A percentile compares a stretch with the other conserved stretches of the same genome.
Evolutionary conservation across 1,140 invertebrate genomes (phyloP).

Genomic region (Hyles euphorbiae): DNA sequence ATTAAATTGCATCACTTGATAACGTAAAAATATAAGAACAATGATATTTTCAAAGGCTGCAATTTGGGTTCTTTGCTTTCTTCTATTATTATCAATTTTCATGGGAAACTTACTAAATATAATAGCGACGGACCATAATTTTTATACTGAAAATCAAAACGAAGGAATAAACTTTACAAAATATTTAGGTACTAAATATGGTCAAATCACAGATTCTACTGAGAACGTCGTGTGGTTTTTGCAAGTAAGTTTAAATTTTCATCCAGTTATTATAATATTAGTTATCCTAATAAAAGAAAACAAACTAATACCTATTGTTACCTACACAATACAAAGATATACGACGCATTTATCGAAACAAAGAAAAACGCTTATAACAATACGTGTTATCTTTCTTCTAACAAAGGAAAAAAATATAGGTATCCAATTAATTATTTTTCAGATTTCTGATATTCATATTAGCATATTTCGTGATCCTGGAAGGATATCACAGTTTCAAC

Average conservation of each 20-base stretch:
- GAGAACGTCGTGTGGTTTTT: conserved; percentile 85
- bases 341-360: conserved; percentile 5
- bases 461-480: conserved; percentile 88
- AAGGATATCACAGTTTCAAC: conserved; percentile 85
- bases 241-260: conserved; percentile 76
- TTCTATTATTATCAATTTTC: conserved; percentile 61
- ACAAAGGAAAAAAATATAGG: conserved; percentile 8
- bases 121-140: conserved; percentile 64
- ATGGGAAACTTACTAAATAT: conserved; percentile 65
- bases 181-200: conserved; percentile 60
- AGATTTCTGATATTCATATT: conserved; percentile 94
- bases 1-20: too few relatives aligned
- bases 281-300: too few relatives aligned
- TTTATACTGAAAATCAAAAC: conserved; percentile 45
- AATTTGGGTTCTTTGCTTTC: conserved; percentile 47
- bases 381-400: too few relatives aligned
- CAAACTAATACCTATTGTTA: too few relatives aligned
- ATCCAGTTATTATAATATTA: too few relatives aligned
- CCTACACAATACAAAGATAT: background rate
- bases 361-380: background rate
- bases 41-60: conserved; percentile 65
- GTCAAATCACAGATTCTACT: conserved; percentile 69
- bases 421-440: conserved; percentile 30
- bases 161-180: conserved; percentile 46
- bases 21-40: conserved; percentile 1